A percentile compares a stretch with the other conserved stretches of the same genome.
Evolutionary conservation across 2,113 vertebrate genomes (phyloP).

Genomic region (Entomyzon cyanotis): DNA sequence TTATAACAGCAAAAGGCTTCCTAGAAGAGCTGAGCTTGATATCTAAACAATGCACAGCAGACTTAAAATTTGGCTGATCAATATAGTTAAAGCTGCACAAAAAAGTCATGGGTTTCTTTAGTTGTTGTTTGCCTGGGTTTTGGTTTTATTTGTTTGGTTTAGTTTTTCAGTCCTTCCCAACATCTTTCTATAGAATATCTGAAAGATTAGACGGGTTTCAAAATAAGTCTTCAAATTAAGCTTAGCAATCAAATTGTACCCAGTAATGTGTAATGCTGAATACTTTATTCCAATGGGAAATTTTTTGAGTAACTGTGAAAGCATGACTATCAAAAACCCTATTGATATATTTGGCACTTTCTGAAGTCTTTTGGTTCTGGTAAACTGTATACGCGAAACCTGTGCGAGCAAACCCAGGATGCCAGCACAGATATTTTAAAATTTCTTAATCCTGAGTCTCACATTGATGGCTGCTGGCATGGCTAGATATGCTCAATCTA

Average conservation of each 20-base stretch:
- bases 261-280: not conserved
- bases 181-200: not conserved
- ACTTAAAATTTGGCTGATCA: not conserved
- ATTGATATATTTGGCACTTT: not conserved
- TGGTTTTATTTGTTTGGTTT: not conserved
- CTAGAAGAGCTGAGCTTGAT: not conserved
- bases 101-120: not conserved
- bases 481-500: not conserved
- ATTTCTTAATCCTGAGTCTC: not conserved
- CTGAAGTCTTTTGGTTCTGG: not conserved
- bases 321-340: not conserved
- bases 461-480: not conserved
- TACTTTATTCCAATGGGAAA: not conserved
- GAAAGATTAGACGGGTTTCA: not conserved
- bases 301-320: not conserved
- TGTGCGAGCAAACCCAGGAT: not conserved
- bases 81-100: not conserved
- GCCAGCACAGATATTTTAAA: not conserved
- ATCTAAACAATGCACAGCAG: not conserved
- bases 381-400: not conserved
- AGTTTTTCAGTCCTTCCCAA: too few relatives aligned
- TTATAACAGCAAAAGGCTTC: not conserved
- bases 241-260: not conserved
- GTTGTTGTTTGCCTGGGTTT: not conserved
- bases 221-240: not conserved